Evolutionary conservation across 2,888 invertebrate genomes (phyloP).

Genomic region (Xestia rhomboidea): DNA sequence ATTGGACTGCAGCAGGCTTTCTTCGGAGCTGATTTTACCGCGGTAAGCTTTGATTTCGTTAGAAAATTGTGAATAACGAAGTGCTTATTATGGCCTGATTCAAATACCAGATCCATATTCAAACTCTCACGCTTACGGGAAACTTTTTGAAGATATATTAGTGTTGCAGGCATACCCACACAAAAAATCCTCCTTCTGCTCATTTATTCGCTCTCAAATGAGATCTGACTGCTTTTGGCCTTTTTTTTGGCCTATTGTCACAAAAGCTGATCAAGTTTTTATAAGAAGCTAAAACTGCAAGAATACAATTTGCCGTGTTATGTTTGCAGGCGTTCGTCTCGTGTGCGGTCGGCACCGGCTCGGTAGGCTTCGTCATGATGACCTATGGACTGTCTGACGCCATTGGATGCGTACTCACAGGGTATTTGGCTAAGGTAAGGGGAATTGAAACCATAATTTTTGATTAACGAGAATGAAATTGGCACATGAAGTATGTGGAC

Average conservation of each 20-base stretch:
- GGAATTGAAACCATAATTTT: not conserved
- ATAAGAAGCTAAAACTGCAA: not conserved
- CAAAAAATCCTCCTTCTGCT: not conserved
- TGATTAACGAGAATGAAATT: too few relatives aligned
- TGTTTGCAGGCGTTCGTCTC: slow-evolving; percentile 89
- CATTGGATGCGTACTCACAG: slow-evolving; percentile 89
- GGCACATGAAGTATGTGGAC: too few relatives aligned
- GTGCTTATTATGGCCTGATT: not conserved
- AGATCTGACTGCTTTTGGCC: not conserved
- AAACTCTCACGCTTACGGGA: not conserved
- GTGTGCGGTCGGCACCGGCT: slow-evolving; percentile 91
- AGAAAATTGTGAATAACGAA: not conserved
- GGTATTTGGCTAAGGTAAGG: slow-evolving; percentile 83
- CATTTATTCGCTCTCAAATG: not conserved
- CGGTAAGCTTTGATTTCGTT: slow-evolving; percentile 76
- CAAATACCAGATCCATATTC: not conserved
- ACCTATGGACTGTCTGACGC: slow-evolving; percentile 92
- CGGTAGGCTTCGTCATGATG: slow-evolving; percentile 93
- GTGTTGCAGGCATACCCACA: not conserved
- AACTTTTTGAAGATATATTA: not conserved
- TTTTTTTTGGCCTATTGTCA: not conserved
- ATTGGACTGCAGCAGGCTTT: slow-evolving; percentile 93
- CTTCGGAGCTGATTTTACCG: slow-evolving; percentile 91
- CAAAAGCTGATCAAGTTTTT: not conserved
- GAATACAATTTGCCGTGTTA: slow-evolving; percentile 26